Conservation (phyloP, 2,888 invertebrate species). For the Allolobophora icterica region DNA sequence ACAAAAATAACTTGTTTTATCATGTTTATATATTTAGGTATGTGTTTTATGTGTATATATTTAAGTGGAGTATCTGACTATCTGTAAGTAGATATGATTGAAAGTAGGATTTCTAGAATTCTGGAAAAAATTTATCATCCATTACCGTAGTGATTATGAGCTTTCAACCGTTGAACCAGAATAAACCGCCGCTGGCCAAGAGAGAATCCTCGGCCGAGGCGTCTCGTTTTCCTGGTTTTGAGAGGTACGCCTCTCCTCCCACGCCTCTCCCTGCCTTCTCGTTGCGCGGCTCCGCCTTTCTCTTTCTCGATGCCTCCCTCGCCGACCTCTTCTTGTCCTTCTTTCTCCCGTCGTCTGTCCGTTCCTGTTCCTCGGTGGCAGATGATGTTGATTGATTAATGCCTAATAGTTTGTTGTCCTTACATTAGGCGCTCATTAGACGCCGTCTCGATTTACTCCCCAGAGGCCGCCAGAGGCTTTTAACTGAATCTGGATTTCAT, state of each 20-base stretch:
- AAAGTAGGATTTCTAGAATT: not conserved
- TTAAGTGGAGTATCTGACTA: not conserved
- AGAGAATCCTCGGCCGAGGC: not conserved
- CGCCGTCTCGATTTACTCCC: not conserved
- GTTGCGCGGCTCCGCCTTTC: too few relatives aligned
- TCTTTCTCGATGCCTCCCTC: not conserved
- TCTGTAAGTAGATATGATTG: slow-evolving; percentile 11
- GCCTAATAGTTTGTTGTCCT: slow-evolving; percentile 11
- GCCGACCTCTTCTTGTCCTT: not conserved
- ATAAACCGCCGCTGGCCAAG: not conserved
- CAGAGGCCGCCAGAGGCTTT: not conserved
- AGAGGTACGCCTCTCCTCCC: not conserved
- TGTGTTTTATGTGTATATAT: not conserved
- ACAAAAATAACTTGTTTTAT: not conserved
- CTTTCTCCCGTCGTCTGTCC: not conserved
- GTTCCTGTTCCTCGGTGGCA: not conserved
- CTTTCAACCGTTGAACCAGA: not conserved
- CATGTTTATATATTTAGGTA: not conserved
- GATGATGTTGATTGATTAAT: slow-evolving; percentile 1
- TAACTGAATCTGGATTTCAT: slow-evolving; percentile 17
- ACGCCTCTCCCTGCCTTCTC: not conserved
- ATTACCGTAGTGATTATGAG: not conserved
- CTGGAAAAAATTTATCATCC: not conserved
- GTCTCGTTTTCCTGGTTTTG: not conserved
- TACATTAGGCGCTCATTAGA: slow-evolving; percentile 17